Evolutionary conservation across 2,888 invertebrate genomes (phyloP), one percentile per base, ranked within the genome.

Genomic region (Lasioglossum villosulum): DNA sequence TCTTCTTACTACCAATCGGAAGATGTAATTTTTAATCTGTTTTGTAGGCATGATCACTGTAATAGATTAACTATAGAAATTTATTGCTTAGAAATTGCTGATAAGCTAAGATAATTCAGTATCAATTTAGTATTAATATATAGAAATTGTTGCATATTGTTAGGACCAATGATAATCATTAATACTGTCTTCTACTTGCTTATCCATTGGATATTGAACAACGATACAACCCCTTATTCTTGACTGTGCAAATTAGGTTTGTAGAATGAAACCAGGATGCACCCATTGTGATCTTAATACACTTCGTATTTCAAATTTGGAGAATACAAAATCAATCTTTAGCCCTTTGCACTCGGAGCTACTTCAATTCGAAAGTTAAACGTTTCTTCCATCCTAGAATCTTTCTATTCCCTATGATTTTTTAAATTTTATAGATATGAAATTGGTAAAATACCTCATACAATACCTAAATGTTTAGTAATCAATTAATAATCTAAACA

Each of bases 141-240:
- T 23, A 34, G 34, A 30, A 63, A 63, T 63, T 63, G 63, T 63
- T 63, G 63, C 63, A 68, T 68, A 68, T 68, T 23, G 37, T 68
- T 68, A 37, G 23, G 37, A 68, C 23, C 68, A 68, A 34, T 10
- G 4, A 37, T 66, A 34, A 37, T 23, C 23, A 8, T 63, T 63
- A 30, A 10, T 19, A 66, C 19, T 30, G 3, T 66, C 8, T 19
- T 37, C 23, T 23, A 68, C 27, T 82, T 30, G 19, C n/a, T 45
- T 42, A 16, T n/a, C 63, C 63, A 14, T 72, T 42, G 42, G 14
- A 34, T 59, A 39, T 73, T 23, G 37, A 34, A 37, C 34, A 37
- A 71, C 30, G 37, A 68, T 59, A 71, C 52, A 66, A 68, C 68
- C 72, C 42, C 42, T 84, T n/a, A n/a, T n/a, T 76, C 82, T 70